Percentiles rank a stretch among this genome's conserved stretches.
phyloP scores from a whole-genome alignment of 2,113 vertebrate genomes.

The Gadus macrocephalus region DNA sequence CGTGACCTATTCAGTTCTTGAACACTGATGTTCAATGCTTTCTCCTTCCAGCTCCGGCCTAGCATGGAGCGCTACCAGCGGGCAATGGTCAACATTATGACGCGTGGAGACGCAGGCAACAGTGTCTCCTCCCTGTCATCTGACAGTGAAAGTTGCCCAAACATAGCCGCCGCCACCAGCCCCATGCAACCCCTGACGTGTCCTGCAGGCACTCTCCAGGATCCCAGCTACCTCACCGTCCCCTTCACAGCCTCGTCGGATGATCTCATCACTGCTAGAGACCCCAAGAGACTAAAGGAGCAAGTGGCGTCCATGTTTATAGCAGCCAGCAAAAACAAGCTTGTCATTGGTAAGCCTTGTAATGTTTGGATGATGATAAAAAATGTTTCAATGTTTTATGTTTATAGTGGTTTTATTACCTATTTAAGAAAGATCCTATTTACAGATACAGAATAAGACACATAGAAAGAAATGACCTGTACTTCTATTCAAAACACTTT shows the following conservation, averaged over 20 bases:
- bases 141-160: background rate
- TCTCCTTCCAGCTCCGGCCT: constrained; percentile 72
- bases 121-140: constrained; percentile 21
- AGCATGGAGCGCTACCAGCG: constrained; percentile 78
- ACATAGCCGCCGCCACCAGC: background rate
- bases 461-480: no score
- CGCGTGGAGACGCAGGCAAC: constrained; percentile 38
- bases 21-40: background rate
- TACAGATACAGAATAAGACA: no score
- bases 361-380: background rate
- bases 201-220: constrained; percentile 42
- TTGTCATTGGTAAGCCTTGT: constrained; percentile 73
- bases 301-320: constrained; percentile 80
- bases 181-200: constrained; percentile 23
- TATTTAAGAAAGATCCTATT: no score
- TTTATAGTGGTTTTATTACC: no score
- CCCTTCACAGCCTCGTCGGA: constrained; percentile 52
- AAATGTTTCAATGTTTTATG: background rate
- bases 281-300: constrained; percentile 69
- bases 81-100: constrained; percentile 76
- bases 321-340: constrained; percentile 62
- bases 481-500: no score
- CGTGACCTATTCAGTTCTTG: background rate
- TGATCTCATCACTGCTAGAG: constrained; percentile 58
- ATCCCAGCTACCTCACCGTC: constrained; percentile 62